These are phyloP conservation scores for Malaclemys terrapin DNA, from an alignment of 2,113 vertebrate genomes.

Conservation along the genomic window DNA sequence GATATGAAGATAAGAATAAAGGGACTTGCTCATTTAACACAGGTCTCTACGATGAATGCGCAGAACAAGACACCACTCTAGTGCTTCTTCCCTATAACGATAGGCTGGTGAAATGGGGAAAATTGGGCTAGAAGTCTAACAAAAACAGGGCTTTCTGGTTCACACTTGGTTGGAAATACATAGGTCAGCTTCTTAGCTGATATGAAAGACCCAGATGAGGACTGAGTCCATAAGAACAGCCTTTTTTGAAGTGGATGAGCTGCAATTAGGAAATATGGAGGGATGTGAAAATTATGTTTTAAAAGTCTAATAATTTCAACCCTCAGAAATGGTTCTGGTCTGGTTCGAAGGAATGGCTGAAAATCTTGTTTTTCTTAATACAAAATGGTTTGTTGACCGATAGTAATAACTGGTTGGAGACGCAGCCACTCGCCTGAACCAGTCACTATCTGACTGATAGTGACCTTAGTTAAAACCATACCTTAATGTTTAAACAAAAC, in stretches of 20 bases:
- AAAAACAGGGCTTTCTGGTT: not conserved
- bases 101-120: not conserved
- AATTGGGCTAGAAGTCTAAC: not conserved
- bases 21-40: not conserved
- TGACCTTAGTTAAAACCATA: not conserved
- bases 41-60: not conserved
- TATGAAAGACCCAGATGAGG: not conserved
- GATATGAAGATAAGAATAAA: not conserved
- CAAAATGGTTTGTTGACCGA: not conserved
- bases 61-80: not conserved
- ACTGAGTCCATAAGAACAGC: not conserved
- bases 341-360: not conserved
- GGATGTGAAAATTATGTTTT: not conserved
- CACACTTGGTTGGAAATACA: not conserved
- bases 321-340: not conserved
- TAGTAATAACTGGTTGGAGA: not conserved
- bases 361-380: not conserved
- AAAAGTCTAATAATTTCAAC: not conserved
- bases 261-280: not conserved
- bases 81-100: not conserved
- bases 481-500: constrained; percentile 13
- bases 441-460: not conserved
- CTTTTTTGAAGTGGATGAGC: not conserved
- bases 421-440: not conserved
- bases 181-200: not conserved